Evolutionary conservation across 1,140 invertebrate genomes (phyloP).

Genomic region (Myzus persicae): DNA sequence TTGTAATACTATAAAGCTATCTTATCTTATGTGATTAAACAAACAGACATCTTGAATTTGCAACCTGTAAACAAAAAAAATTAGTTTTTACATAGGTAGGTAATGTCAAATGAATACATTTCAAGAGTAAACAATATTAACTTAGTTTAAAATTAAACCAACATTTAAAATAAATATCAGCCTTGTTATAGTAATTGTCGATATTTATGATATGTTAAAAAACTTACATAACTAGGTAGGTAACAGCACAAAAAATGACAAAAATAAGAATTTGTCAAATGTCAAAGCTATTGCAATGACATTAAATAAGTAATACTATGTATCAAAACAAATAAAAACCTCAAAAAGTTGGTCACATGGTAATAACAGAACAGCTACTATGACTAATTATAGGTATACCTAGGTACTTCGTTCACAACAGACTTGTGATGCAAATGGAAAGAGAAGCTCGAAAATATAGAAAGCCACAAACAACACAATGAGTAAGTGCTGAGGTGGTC

Average conservation of each 20-base stretch:
- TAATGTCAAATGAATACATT: not conserved
- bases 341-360: not conserved
- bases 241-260: not conserved
- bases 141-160: not conserved
- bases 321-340: not conserved
- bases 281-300: not conserved
- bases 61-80: conserved; percentile 17
- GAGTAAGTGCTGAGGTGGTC: no score
- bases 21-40: no score
- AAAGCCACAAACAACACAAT: no score
- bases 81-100: not conserved
- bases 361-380: not conserved
- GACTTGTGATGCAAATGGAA: not conserved
- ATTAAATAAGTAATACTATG: not conserved
- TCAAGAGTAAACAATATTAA: not conserved
- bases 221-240: not conserved
- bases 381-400: not conserved
- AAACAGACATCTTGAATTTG: conserved; percentile 5
- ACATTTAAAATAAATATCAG: conserved; percentile 13
- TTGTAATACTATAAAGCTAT: not conserved
- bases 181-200: conserved; percentile 5
- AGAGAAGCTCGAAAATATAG: no score
- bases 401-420: not conserved
- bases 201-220: conserved; percentile 4
- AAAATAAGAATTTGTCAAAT: not conserved